phyloP scores from a whole-genome alignment of 1,140 invertebrate species.

The Sesamia nonagrioides region DNA sequence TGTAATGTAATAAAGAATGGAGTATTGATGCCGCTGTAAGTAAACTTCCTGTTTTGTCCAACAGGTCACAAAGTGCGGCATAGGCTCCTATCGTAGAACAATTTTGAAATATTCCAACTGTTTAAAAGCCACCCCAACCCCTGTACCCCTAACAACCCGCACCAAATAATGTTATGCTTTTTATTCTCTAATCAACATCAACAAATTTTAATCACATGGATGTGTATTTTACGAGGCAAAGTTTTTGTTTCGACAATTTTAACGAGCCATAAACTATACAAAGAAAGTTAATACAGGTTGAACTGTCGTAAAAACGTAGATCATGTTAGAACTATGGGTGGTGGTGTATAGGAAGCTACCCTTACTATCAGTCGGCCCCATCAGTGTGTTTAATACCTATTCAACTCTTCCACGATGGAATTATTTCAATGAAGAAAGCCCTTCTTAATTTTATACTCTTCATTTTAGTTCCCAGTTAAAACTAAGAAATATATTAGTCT shows the following conservation, averaged over 20 bases:
- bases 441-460: too few species aligned
- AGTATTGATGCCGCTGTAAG: too few species aligned
- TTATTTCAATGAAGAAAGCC: too few species aligned
- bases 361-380: constrained; percentile 1
- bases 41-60: too few species aligned
- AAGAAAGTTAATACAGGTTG: constrained; percentile 23
- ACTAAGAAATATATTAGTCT: too few species aligned
- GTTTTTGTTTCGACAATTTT: constrained; percentile 36
- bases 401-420: too few species aligned
- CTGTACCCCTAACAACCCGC: not conserved
- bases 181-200: not conserved
- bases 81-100: too few species aligned
- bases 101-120: too few species aligned
- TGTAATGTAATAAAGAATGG: too few species aligned
- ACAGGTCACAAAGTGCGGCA: too few species aligned
- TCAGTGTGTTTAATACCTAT: not conserved
- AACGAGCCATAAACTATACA: constrained; percentile 29
- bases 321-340: not conserved
- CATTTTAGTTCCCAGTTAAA: too few species aligned
- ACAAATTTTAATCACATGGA: constrained; percentile 22
- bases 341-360: not conserved
- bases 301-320: constrained; percentile 13
- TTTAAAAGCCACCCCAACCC: not conserved
- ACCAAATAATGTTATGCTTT: not conserved
- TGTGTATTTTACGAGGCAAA: constrained; percentile 34